These are phyloP conservation scores for Heptranchias perlo DNA, from an alignment of 2,113 vertebrate species.

Conservation along the genomic window DNA sequence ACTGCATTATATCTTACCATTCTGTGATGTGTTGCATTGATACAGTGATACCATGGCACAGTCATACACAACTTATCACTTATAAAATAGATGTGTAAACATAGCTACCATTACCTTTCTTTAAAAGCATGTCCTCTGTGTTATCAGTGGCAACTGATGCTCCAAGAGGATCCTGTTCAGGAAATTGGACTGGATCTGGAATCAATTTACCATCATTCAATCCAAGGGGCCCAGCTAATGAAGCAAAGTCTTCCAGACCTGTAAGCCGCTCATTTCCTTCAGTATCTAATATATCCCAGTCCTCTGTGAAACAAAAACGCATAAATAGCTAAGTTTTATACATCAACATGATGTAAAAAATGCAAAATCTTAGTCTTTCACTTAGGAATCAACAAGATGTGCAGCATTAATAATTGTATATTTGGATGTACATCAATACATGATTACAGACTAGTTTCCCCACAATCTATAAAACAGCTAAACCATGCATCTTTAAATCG, in stretches of 20 bases:
- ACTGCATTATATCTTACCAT: not conserved
- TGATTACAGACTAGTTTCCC: not conserved
- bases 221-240: constrained; percentile 60
- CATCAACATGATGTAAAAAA: not conserved
- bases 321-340: not conserved
- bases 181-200: constrained; percentile 64
- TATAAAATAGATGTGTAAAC: not conserved
- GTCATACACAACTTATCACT: not conserved
- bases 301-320: constrained; percentile 51
- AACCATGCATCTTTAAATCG: not conserved
- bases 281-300: constrained; percentile 61
- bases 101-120: constrained; percentile 50
- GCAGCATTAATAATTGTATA: not conserved
- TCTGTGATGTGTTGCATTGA: not conserved
- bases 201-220: constrained; percentile 63
- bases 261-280: constrained; percentile 59
- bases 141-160: constrained; percentile 51
- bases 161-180: constrained; percentile 64
- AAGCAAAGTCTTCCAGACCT: constrained; percentile 65
- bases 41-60: not conserved
- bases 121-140: constrained; percentile 40
- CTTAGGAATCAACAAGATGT: not conserved
- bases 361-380: not conserved
- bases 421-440: not conserved
- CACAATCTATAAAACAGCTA: not conserved